Conservation (phyloP, 2,888 invertebrate genomes). For the Campaea margaritaria region DNA sequence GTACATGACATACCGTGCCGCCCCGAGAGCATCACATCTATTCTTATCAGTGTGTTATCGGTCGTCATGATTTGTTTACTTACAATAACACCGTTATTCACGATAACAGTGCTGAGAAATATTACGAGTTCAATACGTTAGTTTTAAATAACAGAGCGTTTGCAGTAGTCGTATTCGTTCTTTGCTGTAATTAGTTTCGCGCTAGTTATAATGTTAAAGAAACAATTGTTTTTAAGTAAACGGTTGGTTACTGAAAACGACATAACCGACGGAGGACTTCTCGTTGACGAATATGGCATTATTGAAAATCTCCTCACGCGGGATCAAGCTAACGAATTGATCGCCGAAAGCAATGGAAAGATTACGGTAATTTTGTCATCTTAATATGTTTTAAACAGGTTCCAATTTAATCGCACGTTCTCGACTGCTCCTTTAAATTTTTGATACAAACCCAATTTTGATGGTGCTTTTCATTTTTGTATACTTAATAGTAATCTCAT, state of each 20-base stretch:
- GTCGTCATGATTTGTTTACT: slow-evolving; percentile 40
- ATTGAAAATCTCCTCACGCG: slow-evolving; percentile 83
- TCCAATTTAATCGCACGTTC: slow-evolving; percentile 3
- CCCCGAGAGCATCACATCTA: slow-evolving; percentile 7
- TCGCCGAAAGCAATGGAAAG: slow-evolving; percentile 74
- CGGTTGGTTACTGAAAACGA: slow-evolving; percentile 81
- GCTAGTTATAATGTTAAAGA: slow-evolving; percentile 53
- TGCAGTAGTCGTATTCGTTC: slow-evolving; percentile 46
- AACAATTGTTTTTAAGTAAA: slow-evolving; percentile 76
- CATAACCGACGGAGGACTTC: slow-evolving; percentile 85
- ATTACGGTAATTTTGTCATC: slow-evolving; percentile 74
- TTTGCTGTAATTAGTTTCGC: slow-evolving; percentile 31
- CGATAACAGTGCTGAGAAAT: slow-evolving; percentile 23
- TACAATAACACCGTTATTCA: slow-evolving; percentile 39
- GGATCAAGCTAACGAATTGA: slow-evolving; percentile 74
- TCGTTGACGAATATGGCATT: slow-evolving; percentile 85
- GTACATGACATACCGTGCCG: not conserved
- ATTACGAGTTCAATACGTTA: slow-evolving; percentile 39
- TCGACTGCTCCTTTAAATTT: slow-evolving; percentile 9
- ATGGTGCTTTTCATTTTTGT: not conserved
- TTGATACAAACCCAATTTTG: slow-evolving; percentile 2
- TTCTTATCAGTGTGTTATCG: slow-evolving; percentile 34
- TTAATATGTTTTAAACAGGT: slow-evolving; percentile 24
- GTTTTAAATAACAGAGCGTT: slow-evolving; percentile 46
- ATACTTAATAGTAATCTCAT: not conserved